Base-by-base conservation (phyloP, 2,888 invertebrate species). In the Acanthosepion esculentum region DNA sequence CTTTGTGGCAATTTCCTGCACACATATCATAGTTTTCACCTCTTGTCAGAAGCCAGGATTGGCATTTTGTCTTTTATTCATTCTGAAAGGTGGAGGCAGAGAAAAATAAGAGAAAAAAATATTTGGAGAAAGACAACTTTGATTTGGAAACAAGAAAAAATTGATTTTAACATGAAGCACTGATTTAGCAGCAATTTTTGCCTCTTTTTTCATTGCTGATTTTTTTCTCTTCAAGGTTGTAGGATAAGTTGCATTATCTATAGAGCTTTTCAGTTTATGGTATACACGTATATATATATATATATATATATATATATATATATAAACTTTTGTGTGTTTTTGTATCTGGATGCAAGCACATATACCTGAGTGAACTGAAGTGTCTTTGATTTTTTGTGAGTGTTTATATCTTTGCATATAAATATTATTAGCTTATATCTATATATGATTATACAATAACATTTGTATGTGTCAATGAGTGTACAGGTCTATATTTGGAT, bases 141-240 rank as follows among this genome's bases (percentile, higher is more conserved):
- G 78, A 78, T 78, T n/a, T 78, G n/a, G 78, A 78, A 78, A 78
- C n/a, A n/a, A 78, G 78, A 15, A n/a, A 78, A 78, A 78, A n/a
- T 78, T 78, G 78, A 78, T 78, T 78, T 15, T n/a, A n/a, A 33
- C 78, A n/a, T n/a, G 33, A 78, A 78, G 78, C 78, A 78, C n/a
- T 33, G 78, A 78, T 78, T 78, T 78, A n/a, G n/a, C 78, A 15
- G n/a, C 78, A n/a, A 33, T 78, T 78, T 33, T 33, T 78, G 12
- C 15, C 8, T n/a, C 5, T n/a, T 78, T n/a, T 15, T 78, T n/a
- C 23, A 6, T 64, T 64, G 64, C 0, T 64, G 20, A 6, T 78
- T n/a, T 78, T 78, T 78, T n/a, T 18, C 78, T n/a, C 78, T 15
- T 78, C 78, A 78, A 78, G 78, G 78, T 78, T n/a, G 78, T 10